Percentiles rank a stretch among this genome's conserved stretches.
Evolutionary conservation across 2,797 vertebrate genomes (phyloP).

Genomic region (Margarornis squamiger): DNA sequence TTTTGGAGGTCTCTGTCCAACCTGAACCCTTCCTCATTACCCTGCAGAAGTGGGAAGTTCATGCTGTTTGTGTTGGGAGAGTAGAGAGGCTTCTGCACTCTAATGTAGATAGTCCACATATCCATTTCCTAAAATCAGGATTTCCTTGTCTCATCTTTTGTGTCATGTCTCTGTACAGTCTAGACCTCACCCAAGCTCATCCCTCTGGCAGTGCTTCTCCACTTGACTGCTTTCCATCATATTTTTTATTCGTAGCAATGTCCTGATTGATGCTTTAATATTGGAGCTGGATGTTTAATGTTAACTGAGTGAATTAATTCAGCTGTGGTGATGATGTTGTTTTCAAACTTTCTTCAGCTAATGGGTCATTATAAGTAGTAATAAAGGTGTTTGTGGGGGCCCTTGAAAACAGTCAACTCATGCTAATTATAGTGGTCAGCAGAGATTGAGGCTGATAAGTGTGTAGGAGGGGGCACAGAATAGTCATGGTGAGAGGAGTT

Average conservation of each 20-base stretch:
- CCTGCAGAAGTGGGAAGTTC: neutral
- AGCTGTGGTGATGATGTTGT: neutral
- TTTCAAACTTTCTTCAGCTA: slow-evolving; percentile 24
- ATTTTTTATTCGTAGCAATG: neutral
- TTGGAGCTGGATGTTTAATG: neutral
- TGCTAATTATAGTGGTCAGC: slow-evolving; percentile 23
- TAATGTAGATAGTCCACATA: neutral
- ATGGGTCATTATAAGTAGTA: slow-evolving; percentile 28
- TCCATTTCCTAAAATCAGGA: neutral
- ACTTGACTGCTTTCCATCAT: neutral
- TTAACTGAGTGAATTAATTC: neutral
- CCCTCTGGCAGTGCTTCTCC: neutral
- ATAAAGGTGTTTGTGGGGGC: neutral
- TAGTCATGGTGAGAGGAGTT: neutral
- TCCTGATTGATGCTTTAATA: neutral
- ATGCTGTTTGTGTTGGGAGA: neutral
- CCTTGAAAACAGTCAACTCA: neutral
- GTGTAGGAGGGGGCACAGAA: neutral
- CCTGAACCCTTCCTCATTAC: neutral
- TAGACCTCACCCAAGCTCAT: neutral
- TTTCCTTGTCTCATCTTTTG: neutral
- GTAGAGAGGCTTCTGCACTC: neutral
- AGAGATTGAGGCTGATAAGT: neutral
- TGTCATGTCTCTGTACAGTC: neutral
- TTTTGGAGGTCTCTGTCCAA: neutral